Conservation (phyloP, 2,797 vertebrate species). For the Oreochromis grahami region DNA sequence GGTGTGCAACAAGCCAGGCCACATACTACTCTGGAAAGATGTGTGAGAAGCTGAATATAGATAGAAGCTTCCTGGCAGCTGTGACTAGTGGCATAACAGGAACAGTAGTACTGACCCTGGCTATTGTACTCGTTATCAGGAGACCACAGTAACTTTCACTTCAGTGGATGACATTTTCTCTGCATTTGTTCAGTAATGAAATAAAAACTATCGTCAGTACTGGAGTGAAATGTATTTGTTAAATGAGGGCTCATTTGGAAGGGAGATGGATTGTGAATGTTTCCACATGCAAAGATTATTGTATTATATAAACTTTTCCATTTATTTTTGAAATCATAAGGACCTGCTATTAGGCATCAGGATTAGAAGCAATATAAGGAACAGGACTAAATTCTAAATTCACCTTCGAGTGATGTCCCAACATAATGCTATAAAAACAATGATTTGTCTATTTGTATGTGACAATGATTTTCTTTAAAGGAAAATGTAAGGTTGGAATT, state of each 20-base stretch:
- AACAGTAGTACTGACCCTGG: constrained; percentile 64
- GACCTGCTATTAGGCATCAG: neutral
- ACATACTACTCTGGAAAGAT: constrained; percentile 77
- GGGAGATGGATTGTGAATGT: neutral
- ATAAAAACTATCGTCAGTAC: neutral
- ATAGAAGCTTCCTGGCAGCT: constrained; percentile 73
- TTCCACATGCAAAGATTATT: neutral
- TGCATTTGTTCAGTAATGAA: neutral
- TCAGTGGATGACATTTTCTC: neutral
- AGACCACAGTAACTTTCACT: constrained; percentile 28
- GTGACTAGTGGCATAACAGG: constrained; percentile 70
- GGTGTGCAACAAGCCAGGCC: constrained; percentile 77
- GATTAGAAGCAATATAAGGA: neutral
- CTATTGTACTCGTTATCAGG: constrained; percentile 65
- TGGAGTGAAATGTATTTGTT: neutral
- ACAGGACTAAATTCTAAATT: neutral
- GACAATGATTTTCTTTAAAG: neutral
- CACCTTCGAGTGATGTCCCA: neutral
- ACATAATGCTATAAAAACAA: neutral
- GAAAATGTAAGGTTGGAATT: neutral
- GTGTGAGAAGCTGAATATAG: constrained; percentile 76
- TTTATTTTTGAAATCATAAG: neutral
- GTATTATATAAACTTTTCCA: neutral
- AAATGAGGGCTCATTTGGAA: neutral
- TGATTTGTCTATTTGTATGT: neutral